Evolutionary conservation across 1,140 invertebrate species (phyloP), one percentile per base, ranked within the genome.

Genomic region (Epicauta chinensis): DNA sequence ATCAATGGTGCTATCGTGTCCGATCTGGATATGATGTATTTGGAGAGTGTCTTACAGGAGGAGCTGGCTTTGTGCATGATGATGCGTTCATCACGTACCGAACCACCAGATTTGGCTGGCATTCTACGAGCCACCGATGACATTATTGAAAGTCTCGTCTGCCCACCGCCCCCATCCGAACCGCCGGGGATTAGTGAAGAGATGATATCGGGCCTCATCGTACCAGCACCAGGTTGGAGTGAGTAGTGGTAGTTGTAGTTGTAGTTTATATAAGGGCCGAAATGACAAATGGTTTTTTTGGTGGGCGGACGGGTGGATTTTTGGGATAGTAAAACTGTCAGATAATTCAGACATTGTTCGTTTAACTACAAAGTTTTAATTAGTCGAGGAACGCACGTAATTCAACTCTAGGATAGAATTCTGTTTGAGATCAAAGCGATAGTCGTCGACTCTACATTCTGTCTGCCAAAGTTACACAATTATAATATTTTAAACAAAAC

Each of bases 21-120:
- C 56, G 94, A 97, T 75, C 78, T 98, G 73, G 94, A 98, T 79
- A 98, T 98, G 94, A 97, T 98, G 89, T 97, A 95, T 77, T 81
- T 98, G 66, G 95, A 97, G 72, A 86, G 86, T 66, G 90, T 97
- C 30, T 78, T 98, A 50, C 92, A 97, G 74, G 94, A 97, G 72
- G 93, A 96, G 67, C 79, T 92, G 30, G 87, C 89, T 16, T 79
- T 98, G n/a, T 94, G 91, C 75, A 91, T 97, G 84, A 97, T 96
- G 87, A 93, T 97, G 83, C 81, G 93, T 55, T 96, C 92, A 13
- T 93, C 93, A n/a, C 81, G 93, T 60, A 93, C 90, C 1, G 92
- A 97, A 71, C 89, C 91, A 15, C 92, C 93, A 2, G 90, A 93
- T 73, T 75, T 93, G 57, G 83, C 81, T 14, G 86, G 86, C 29